phyloP scores from a whole-genome alignment of 2,113 vertebrate genomes.

The Corynorhinus townsendii region DNA sequence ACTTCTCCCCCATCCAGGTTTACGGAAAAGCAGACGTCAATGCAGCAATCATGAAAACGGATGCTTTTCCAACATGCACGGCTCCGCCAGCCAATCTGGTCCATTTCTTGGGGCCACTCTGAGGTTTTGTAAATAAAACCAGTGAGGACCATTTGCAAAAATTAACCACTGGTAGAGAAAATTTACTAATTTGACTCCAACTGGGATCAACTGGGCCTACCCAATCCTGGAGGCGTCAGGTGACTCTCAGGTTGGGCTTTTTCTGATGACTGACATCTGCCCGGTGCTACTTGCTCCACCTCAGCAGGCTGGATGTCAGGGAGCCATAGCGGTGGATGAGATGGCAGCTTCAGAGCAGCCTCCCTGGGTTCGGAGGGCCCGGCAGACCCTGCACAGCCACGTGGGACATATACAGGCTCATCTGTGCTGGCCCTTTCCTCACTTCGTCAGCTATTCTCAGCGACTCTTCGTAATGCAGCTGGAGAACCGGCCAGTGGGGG shows the following conservation, averaged over 20 bases:
- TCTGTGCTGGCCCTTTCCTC: background rate
- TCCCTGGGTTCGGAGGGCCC: fast-evolving
- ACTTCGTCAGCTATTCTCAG: fast-evolving
- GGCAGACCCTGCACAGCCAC: fast-evolving
- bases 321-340: background rate
- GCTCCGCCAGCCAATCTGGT: background rate
- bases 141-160: background rate
- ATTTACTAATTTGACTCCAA: background rate
- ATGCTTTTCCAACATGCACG: background rate
- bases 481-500: background rate
- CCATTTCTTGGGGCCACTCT: background rate
- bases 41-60: background rate
- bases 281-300: fast-evolving
- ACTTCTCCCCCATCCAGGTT: background rate
- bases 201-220: background rate
- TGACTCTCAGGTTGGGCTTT: background rate
- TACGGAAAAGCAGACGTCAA: background rate
- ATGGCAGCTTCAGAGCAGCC: background rate
- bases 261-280: background rate
- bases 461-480: no score
- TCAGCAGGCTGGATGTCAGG: background rate
- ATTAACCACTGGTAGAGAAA: background rate
- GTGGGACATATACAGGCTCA: fast-evolving
- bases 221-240: background rate
- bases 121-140: background rate